Evolutionary conservation across 2,797 vertebrate genomes (phyloP), one percentile per base, ranked within the genome.

Genomic region (Myotis vivesi): DNA sequence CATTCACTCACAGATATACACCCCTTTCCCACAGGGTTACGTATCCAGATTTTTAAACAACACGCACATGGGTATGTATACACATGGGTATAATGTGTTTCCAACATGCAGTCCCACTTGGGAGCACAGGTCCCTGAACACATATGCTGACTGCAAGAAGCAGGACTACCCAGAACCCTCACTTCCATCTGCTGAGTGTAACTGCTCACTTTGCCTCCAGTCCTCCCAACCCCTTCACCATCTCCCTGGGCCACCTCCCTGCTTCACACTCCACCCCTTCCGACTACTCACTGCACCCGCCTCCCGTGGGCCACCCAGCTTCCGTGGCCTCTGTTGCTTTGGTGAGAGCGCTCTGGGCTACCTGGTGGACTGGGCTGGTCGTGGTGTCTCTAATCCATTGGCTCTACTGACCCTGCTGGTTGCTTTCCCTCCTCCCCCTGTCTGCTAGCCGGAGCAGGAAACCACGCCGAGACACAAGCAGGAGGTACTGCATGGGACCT

Each of bases 391-490:
- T 98, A 92, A 95, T 72, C 93, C 86, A 55, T 97, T 97, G 95
- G 95, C 96, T 98, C 20, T 23, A 98, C 98, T 98, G 98, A 98
- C 97, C 92, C 96, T 98, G 97, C 97, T 97, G 98, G 98, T 98
- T 98, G 97, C 98, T 98, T 98, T 97, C 80, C 96, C 94, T 96
- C 94, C 97, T 97, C 87, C 97, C 98, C 98, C 97, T 96, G 97
- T 98, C 98, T 98, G 98, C 98, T 98, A 99, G 99, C 99, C 98
- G 99, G 99, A 99, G 98, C 99, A 99, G 97, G 99, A 99, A 98
- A 98, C 99, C 98, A 99, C 99, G 95, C 99, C 99, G 97, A 99
- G 99, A 98, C 99, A 99, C 98, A 99, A 99, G 97, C 99, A 99
- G 99, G 99, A 99, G 99, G 99, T 99, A 99, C 99, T 98, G 97